phyloP scores from a whole-genome alignment of 2,113 vertebrate genomes.

The Calidris pygmaea region DNA sequence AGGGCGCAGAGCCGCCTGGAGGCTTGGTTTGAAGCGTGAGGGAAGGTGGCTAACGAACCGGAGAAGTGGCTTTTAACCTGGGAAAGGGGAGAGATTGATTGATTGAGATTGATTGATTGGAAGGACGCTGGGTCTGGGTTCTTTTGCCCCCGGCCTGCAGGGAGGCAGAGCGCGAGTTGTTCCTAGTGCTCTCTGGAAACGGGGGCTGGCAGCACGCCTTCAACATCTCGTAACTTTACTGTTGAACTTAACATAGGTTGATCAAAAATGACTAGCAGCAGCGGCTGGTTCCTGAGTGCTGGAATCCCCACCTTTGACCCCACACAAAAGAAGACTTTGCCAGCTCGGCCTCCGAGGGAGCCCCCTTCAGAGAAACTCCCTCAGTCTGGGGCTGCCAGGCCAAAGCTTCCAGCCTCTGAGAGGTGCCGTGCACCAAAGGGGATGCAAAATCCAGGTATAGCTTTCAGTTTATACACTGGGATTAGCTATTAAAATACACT shows the following conservation, averaged over 20 bases:
- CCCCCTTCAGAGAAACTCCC: accelerated
- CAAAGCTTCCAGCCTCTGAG: not conserved
- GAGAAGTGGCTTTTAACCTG: not conserved
- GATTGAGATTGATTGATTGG: accelerated
- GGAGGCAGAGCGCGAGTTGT: accelerated
- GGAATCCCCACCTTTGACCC: constrained; percentile 30
- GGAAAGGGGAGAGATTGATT: accelerated
- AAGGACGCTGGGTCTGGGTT: accelerated
- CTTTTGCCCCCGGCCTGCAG: accelerated
- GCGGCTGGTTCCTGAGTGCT: not conserved
- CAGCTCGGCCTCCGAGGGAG: not conserved
- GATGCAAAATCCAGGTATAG: constrained; percentile 53
- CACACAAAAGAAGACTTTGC: constrained; percentile 36
- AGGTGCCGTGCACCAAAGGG: not conserved
- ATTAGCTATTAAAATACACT: not conserved
- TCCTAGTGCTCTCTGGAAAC: accelerated
- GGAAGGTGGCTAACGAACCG: accelerated
- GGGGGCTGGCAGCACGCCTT: accelerated
- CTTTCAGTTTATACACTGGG: not conserved
- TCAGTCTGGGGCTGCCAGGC: not conserved
- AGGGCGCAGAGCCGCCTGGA: accelerated
- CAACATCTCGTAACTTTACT: accelerated
- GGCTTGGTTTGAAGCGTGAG: accelerated
- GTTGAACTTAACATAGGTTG: not conserved
- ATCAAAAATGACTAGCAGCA: constrained; percentile 14